These are phyloP conservation scores for Stichopus horrens DNA, from an alignment of 53 echinoderm and acorn worm species.

Conservation along the genomic window DNA sequence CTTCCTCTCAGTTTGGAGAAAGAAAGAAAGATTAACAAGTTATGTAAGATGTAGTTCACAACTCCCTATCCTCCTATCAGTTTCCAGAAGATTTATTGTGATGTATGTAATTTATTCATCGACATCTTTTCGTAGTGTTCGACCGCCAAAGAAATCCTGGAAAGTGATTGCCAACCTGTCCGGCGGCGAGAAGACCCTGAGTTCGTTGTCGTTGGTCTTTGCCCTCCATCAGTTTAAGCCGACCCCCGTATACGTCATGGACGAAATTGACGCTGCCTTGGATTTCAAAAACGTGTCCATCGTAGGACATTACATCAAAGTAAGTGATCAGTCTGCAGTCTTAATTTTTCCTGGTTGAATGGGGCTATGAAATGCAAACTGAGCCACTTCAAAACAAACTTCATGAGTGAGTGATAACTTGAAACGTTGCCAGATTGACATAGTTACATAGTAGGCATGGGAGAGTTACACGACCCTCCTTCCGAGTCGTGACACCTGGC, in stretches of 20 bases:
- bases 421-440: too few species aligned
- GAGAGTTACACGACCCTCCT: too few species aligned
- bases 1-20: too few species aligned
- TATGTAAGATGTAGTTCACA: too few species aligned
- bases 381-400: too few species aligned
- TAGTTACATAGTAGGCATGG: too few species aligned
- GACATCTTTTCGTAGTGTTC: conserved; percentile 64
- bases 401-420: too few species aligned
- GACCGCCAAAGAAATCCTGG: conserved; percentile 99
- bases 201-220: conserved; percentile 91
- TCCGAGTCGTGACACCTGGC: too few species aligned
- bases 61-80: neutral
- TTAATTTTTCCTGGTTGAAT: too few species aligned
- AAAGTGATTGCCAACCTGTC: conserved; percentile 93
- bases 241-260: conserved; percentile 95
- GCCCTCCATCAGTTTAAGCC: conserved; percentile 98
- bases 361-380: too few species aligned
- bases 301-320: conserved; percentile 97
- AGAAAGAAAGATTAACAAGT: too few species aligned
- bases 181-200: conserved; percentile 96
- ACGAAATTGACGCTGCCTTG: conserved; percentile 94
- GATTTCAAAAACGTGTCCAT: conserved; percentile 99
- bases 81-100: neutral
- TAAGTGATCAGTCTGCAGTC: conserved; percentile 4
- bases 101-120: neutral